phyloP scores from a whole-genome alignment of 2,888 invertebrate genomes.

The Blastobasis adustella region DNA sequence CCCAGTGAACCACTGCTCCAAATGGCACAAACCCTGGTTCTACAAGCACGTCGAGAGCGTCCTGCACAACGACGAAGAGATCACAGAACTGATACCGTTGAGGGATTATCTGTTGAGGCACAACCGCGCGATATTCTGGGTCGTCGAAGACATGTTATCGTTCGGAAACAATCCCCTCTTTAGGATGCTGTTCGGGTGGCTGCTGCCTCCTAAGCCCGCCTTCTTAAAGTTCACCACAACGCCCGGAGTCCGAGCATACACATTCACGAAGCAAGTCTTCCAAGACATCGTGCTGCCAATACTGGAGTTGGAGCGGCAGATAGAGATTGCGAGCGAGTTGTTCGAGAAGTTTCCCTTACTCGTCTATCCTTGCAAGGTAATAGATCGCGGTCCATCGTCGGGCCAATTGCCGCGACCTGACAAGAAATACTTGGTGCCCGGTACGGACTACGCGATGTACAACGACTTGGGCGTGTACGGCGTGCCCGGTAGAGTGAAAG shows the following conservation, averaged over 20 bases:
- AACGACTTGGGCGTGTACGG: constrained; percentile 83
- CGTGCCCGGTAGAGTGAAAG: constrained; percentile 78
- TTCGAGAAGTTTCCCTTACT: constrained; percentile 80
- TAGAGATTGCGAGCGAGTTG: constrained; percentile 71
- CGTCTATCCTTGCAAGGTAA: constrained; percentile 81
- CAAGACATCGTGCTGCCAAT: constrained; percentile 82
- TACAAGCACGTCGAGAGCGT: constrained; percentile 79
- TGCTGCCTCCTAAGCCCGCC: constrained; percentile 81
- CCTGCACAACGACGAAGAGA: constrained; percentile 57
- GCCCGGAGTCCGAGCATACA: constrained; percentile 78
- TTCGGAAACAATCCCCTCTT: constrained; percentile 80
- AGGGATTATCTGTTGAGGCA: constrained; percentile 79
- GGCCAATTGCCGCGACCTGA: constrained; percentile 76
- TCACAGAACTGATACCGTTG: constrained; percentile 77
- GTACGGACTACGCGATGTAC: constrained; percentile 80
- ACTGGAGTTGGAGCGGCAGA: constrained; percentile 77
- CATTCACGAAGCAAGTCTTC: constrained; percentile 82
- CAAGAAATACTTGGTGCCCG: constrained; percentile 75
- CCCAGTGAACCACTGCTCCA: constrained; percentile 72
- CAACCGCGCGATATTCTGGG: constrained; percentile 82
- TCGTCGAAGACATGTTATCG: constrained; percentile 81
- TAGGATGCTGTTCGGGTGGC: constrained; percentile 77
- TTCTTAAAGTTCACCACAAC: constrained; percentile 84
- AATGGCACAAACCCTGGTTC: constrained; percentile 84
- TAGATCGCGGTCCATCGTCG: constrained; percentile 75